Evolutionary conservation across 2,888 invertebrate genomes (phyloP), one percentile per base, ranked within the genome.

Genomic region (Aleiodes testaceus): DNA sequence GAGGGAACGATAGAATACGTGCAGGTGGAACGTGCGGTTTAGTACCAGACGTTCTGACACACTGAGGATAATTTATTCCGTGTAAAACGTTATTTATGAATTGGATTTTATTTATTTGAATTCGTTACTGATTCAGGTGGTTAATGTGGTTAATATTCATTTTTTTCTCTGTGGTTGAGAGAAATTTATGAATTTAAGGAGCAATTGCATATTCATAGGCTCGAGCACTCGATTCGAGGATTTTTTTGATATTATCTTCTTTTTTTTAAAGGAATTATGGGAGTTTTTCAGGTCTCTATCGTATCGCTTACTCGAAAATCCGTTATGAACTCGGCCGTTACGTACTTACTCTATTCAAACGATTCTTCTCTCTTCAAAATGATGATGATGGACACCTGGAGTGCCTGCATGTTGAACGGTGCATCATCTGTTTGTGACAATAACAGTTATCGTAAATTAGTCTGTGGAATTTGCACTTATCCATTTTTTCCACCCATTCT

Each of bases 1-100:
- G 4, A 64, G 74, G 72, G 82, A 82, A 79, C 82, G 82, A 81
- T 82, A 77, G 77, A 77, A 59, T 68, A 73, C 70, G 66, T 74
- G 64, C 67, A 61, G 82, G 82, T 82, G 76, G 77, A 76, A 73
- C 70, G 66, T 74, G 64, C 67, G 64, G 6, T 70, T 66, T 74
- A 73, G 74, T 75, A 75, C 22, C 63, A 47, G 59, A 64, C 66
- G 30, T 64, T 65, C 45, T 52, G 65, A 63, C 69, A 64, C 42
- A 20, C 65, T 59, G 26, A 45, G 22, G 49, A 49, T 49, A 49
- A 49, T 49, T 49, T 49, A 49, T 49, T 18, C 49, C 18, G 16
- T 16, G 16, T 49, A 3, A n/a, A 47, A 47, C 6, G n/a, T n/a
- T n/a, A 12, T 47, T 47, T 6, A 49, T 18, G 7, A 49, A 49